A percentile compares a stretch with the other conserved stretches of the same genome.
Conservation (phyloP, 2,113 vertebrate species). For the Choloepus hoffmanni region DNA sequence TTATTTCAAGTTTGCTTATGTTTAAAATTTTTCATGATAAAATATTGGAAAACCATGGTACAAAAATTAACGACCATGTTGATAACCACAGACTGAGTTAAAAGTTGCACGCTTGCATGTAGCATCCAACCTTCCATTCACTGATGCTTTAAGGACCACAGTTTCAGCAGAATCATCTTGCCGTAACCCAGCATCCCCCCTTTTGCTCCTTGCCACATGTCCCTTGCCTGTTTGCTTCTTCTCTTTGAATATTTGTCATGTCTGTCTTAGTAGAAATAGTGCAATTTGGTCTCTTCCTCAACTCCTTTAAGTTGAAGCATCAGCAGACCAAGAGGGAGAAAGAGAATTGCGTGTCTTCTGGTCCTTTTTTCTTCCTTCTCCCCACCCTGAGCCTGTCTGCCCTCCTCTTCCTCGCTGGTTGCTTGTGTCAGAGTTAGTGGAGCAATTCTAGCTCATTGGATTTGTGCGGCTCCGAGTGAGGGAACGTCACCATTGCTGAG, state of each 20-base stretch:
- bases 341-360: neutral
- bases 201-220: accelerated
- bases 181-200: accelerated
- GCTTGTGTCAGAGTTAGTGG: conserved; percentile 67
- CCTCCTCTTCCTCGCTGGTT: neutral
- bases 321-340: neutral
- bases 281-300: neutral
- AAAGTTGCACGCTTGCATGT: neutral
- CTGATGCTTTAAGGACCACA: neutral
- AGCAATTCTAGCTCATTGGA: conserved; percentile 67
- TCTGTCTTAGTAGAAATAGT: neutral
- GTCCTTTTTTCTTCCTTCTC: neutral
- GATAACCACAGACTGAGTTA: neutral
- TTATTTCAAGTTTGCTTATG: neutral
- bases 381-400: no score
- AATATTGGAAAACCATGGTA: neutral
- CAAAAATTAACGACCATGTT: no score
- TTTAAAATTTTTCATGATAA: neutral
- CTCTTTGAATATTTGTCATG: neutral
- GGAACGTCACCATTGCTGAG: conserved; percentile 11
- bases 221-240: neutral
- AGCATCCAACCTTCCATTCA: neutral
- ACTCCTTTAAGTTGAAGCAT: neutral
- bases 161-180: neutral
- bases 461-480: conserved; percentile 57